Evolutionary conservation across 2,888 invertebrate species (phyloP), one percentile per base, ranked within the genome.

Genomic region (Eristalinus aeneus): DNA sequence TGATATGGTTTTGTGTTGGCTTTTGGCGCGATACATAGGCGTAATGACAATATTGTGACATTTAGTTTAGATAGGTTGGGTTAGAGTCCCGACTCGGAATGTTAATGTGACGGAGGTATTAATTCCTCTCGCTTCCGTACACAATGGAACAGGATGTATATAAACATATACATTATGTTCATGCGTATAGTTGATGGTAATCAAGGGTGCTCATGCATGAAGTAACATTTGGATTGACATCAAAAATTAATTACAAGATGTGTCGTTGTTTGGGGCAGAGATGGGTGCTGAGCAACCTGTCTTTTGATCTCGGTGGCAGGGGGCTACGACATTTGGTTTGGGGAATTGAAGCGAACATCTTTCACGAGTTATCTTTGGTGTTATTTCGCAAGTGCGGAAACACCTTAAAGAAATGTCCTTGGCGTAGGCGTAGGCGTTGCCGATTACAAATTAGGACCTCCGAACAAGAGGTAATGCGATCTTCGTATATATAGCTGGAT

Each of bases 11-110:
- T 64, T 79, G 36, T 78, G 63, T 10, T 53, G 34, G 34, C 32
- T 71, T 64, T 46, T 60, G 67, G 23, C 36, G 27, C 46, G 39
- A 22, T 65, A 10, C 10, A 58, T 74, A 65, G 65, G 69, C 39
- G 61, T 71, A 61, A 61, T 69, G 56, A 39, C 65, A 75, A 65
- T 75, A 79, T 84, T 75, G 54, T 84, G 79, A 71, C 69, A 74
- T 79, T 61, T 20, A 39, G 64, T 34, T 74, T 68, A 53, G 71
- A 67, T 65, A 58, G 65, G 63, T 46, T 63, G 68, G 69, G 63
- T 72, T 27, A 5, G 69, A 34, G 27, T 36, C 22, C 54, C 69
- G 63, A 69, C 54, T 71, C 60, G 54, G 27, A 71, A 79, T 60
- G 69, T 53, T 71, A 27, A 34, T 72, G 73, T 78, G 63, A 74